These are phyloP conservation scores for Druceiella hillmani DNA, from an alignment of 2,888 invertebrate species.

Conservation along the genomic window DNA sequence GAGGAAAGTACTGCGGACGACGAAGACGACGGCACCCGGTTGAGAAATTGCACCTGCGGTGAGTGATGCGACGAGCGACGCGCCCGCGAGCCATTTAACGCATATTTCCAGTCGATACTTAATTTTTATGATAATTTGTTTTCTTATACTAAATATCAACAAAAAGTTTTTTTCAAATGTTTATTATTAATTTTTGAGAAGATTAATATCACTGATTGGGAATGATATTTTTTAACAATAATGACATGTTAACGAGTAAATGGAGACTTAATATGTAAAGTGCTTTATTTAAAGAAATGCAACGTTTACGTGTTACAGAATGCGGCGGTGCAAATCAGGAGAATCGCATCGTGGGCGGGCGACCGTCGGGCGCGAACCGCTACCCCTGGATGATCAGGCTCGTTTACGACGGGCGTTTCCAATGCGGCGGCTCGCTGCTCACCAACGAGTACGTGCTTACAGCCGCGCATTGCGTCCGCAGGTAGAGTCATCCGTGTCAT, in stretches of 20 bases:
- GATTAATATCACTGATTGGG: no score
- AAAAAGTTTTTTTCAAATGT: no score
- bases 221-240: no score
- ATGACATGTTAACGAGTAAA: not conserved
- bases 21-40: constrained; percentile 47
- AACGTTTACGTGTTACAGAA: constrained; percentile 48
- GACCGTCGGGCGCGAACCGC: constrained; percentile 73
- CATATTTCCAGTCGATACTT: no score
- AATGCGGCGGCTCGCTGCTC: constrained; percentile 79
- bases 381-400: constrained; percentile 86
- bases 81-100: no score
- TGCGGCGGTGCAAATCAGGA: constrained; percentile 81
- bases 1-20: constrained; percentile 55
- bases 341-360: constrained; percentile 80
- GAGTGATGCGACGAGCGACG: no score
- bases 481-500: constrained; percentile 42
- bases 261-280: not conserved
- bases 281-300: not conserved
- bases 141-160: no score
- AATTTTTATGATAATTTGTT: no score
- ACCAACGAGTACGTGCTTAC: constrained; percentile 81
- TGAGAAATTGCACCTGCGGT: constrained; percentile 73
- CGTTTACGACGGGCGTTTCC: constrained; percentile 83
- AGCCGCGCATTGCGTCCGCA: constrained; percentile 81
- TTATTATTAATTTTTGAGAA: no score